Base-by-base conservation (phyloP, 2,113 vertebrate genomes). In the Sinocyclocheilus anophthalmus region DNA sequence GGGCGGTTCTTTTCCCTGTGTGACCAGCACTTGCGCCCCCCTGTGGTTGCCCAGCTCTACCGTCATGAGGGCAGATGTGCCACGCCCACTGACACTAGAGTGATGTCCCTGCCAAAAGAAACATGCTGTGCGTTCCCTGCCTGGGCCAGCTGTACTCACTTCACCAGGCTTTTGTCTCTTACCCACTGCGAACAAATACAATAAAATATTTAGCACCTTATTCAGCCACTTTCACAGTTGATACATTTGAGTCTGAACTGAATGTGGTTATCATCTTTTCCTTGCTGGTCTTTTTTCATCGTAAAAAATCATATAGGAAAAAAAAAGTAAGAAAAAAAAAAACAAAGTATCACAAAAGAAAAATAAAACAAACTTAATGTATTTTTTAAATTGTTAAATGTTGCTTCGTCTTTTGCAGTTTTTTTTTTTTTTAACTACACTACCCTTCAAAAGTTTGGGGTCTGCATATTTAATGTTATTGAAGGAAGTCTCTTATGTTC, bases 71-170 rank as follows among this genome's bases (percentile, higher is more conserved):
- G 95, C 94, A 0, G 95, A 96, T 1, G 95, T 94, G 81, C 95
- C 95, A 7, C 95, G 95, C 83, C 94, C 95, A 22, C 94, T 95
- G 88, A 93, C 85, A 67, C 94, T 94, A 76, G 95, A 96, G 30
- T 91, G 89, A 8, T 90, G 84, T 70, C 95, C 95, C 90, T 96
- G 95, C 95, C 95, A 96, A 91, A 96, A 96, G 84, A 96, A 96
- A 80, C 94, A 95, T 1, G 94, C 93, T 0, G 86, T 92, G 87
- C 94, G 92, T 91, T 95, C 95, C 83, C 94, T 91, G 4, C 95
- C 95, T 0, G 94, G 88, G 24, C 89, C 91, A 0, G 91, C 90
- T 2, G 88, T 88, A n/a, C 94, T 94, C 84, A 93, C 80, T 90
- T 96, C 94, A 6, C 94, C 94, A 0, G 93, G 94, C 87, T 93